Conservation (phyloP, 2,888 invertebrate species). For the Sinopyrophorus schimmeli region DNA sequence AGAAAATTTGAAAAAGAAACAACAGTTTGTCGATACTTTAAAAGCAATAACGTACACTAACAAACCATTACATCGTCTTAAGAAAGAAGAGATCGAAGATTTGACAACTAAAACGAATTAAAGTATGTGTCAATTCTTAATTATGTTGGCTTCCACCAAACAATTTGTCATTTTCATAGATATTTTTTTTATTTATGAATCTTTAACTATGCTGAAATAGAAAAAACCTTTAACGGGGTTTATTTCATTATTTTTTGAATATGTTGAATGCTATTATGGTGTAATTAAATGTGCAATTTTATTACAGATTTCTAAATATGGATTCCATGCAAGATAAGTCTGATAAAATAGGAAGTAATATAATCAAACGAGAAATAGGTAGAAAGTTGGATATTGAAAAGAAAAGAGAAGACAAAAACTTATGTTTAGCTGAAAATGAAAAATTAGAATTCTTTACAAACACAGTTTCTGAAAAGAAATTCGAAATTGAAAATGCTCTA, state of each 20-base stretch:
- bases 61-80: slow-evolving; percentile 56
- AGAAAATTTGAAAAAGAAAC: slow-evolving; percentile 44
- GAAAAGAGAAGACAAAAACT: slow-evolving; percentile 66
- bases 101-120: neutral
- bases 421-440: slow-evolving; percentile 65
- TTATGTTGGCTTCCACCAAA: no score
- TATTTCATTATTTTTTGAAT: no score
- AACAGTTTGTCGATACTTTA: slow-evolving; percentile 54
- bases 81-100: slow-evolving; percentile 57
- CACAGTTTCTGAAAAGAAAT: slow-evolving; percentile 68
- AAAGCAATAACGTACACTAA: slow-evolving; percentile 57
- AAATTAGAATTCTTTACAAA: slow-evolving; percentile 72
- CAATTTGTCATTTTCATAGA: no score
- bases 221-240: no score
- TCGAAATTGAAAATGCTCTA: slow-evolving; percentile 66
- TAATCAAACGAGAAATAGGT: slow-evolving; percentile 64
- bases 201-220: no score
- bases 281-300: no score
- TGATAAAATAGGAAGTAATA: slow-evolving; percentile 54
- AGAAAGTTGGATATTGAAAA: slow-evolving; percentile 67
- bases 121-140: neutral
- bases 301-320: slow-evolving; percentile 34
- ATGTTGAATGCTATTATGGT: no score
- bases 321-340: slow-evolving; percentile 47
- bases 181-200: no score